Conservation (phyloP, 2,888 invertebrate genomes). For the Brenthis hecate region DNA sequence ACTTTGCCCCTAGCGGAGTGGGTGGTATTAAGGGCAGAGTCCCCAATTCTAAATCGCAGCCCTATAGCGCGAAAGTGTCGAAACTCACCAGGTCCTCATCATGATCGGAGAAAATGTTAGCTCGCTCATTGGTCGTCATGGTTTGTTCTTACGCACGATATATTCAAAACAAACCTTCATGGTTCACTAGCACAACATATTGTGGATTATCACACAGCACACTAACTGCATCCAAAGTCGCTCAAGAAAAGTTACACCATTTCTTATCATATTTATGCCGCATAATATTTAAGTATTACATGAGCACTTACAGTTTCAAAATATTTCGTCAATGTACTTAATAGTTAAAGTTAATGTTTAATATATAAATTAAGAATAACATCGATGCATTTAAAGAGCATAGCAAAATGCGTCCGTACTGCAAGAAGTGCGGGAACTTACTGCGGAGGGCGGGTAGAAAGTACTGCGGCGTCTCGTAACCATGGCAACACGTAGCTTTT, state of each 20-base stretch:
- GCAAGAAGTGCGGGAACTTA: slow-evolving; percentile 56
- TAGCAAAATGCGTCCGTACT: slow-evolving; percentile 49
- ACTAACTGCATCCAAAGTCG: slow-evolving; percentile 73
- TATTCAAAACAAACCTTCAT: slow-evolving; percentile 61
- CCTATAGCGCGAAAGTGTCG: slow-evolving; percentile 31
- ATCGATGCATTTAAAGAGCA: slow-evolving; percentile 34
- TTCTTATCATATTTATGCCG: neutral
- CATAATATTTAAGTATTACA: neutral
- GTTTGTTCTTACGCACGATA: slow-evolving; percentile 56
- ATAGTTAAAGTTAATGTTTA: slow-evolving; percentile 31
- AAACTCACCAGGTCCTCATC: slow-evolving; percentile 75
- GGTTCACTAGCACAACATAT: slow-evolving; percentile 65
- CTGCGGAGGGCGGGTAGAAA: slow-evolving; percentile 74
- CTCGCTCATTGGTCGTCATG: slow-evolving; percentile 74
- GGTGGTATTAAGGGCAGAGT: too few relatives aligned
- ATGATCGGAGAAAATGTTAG: slow-evolving; percentile 73
- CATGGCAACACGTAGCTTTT: slow-evolving; percentile 57
- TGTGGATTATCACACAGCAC: slow-evolving; percentile 58
- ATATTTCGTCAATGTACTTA: neutral
- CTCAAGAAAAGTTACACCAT: slow-evolving; percentile 26
- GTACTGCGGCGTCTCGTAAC: slow-evolving; percentile 77
- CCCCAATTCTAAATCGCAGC: too few relatives aligned
- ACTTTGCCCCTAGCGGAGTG: too few relatives aligned
- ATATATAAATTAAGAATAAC: slow-evolving; percentile 39
- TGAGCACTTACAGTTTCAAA: slow-evolving; percentile 10